Evolutionary conservation across 2,113 vertebrate species (phyloP).

Genomic region (Cebus imitator): DNA sequence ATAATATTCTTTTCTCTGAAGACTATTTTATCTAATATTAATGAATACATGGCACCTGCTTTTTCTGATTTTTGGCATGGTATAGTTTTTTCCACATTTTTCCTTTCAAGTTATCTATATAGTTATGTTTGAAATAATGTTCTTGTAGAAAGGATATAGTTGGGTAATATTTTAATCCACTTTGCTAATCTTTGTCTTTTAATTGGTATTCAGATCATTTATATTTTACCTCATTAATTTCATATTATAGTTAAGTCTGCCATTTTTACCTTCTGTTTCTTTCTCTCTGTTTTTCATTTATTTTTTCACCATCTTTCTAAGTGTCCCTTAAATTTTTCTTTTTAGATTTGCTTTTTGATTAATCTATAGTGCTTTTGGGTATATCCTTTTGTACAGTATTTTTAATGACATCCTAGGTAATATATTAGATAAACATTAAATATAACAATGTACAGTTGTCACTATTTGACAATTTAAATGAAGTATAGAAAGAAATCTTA

Average conservation of each 20-base stretch:
- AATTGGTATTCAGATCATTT: neutral
- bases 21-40: neutral
- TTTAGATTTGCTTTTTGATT: neutral
- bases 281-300: neutral
- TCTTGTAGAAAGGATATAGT: neutral
- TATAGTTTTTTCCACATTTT: neutral
- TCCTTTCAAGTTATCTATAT: neutral
- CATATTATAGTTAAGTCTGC: neutral
- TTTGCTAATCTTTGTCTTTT: neutral
- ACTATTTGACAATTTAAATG: neutral
- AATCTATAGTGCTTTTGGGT: neutral
- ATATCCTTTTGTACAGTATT: neutral
- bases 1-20: neutral
- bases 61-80: neutral
- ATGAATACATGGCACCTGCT: neutral
- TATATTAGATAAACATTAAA: neutral
- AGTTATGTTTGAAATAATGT: neutral
- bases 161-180: neutral
- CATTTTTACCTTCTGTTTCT: neutral
- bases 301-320: neutral
- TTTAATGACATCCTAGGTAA: neutral
- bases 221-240: neutral
- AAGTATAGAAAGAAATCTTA: neutral
- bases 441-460: neutral
- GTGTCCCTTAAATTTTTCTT: neutral